phyloP scores from a whole-genome alignment of 1,140 invertebrate genomes.

The Drosophila fuyamai region DNA sequence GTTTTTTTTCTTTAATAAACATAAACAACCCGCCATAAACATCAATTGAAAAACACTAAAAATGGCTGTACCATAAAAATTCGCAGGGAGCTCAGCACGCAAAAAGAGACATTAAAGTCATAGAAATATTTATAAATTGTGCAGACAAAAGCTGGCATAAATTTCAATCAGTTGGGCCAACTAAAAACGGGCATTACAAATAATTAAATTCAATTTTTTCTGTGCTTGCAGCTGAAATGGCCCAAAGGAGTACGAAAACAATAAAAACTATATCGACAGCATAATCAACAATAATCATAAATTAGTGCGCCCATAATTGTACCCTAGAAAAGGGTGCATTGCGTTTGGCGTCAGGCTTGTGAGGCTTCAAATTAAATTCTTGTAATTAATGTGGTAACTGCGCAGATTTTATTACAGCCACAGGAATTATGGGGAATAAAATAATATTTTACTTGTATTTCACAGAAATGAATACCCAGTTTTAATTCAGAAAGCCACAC shows the following conservation, averaged over 20 bases:
- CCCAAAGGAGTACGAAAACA: conserved; percentile 46
- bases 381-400: no score
- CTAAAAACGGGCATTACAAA: conserved; percentile 63
- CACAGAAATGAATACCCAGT: background rate
- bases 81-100: conserved; percentile 18
- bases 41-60: conserved; percentile 53
- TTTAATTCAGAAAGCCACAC: no score
- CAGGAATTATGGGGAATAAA: background rate
- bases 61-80: conserved; percentile 42
- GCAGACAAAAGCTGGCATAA: conserved; percentile 51
- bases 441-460: background rate
- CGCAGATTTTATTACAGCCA: background rate
- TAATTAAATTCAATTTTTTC: conserved; percentile 69
- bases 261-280: conserved; percentile 50
- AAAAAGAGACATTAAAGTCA: conserved; percentile 59
- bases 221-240: conserved; percentile 16
- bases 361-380: background rate
- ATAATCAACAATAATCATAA: conserved; percentile 77
- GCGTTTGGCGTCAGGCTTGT: background rate
- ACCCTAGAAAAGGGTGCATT: conserved; percentile 17
- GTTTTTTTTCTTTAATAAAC: conserved; percentile 30
- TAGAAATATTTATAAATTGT: conserved; percentile 48
- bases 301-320: conserved; percentile 57
- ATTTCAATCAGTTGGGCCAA: conserved; percentile 71
- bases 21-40: conserved; percentile 54